A percentile compares a stretch with the other conserved stretches of the same genome.
Conservation (phyloP, 2,888 invertebrate species). For the Thalpophila matura region DNA sequence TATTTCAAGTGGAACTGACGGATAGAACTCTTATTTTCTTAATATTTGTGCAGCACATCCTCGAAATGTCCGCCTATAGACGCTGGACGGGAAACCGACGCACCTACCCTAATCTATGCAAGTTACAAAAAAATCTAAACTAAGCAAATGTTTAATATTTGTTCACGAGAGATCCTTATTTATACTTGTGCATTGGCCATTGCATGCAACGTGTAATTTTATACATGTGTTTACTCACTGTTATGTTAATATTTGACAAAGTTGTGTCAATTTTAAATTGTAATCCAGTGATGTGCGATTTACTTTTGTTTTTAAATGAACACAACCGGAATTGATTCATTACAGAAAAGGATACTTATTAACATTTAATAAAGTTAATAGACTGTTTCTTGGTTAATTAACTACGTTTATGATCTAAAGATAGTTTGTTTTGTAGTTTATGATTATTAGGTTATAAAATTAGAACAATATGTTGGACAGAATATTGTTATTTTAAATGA, state of each 20-base stretch:
- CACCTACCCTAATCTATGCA: background rate
- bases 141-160: constrained; percentile 5
- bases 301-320: too few relatives aligned
- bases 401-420: background rate
- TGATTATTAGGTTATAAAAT: too few relatives aligned
- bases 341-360: too few relatives aligned
- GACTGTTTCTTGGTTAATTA: background rate
- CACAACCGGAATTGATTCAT: too few relatives aligned
- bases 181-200: background rate
- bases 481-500: too few relatives aligned
- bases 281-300: too few relatives aligned
- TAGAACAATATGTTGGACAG: too few relatives aligned
- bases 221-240: constrained; percentile 2
- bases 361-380: background rate
- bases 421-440: background rate
- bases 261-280: background rate
- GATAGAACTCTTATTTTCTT: too few relatives aligned
- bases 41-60: too few relatives aligned
- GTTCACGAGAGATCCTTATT: constrained; percentile 1
- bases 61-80: too few relatives aligned
- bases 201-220: constrained; percentile 5
- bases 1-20: too few relatives aligned
- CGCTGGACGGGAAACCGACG: too few relatives aligned
- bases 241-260: background rate
- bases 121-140: background rate